A percentile compares a stretch with the other conserved stretches of the same genome.
phyloP scores from a whole-genome alignment of 2,888 invertebrate genomes.

The Drosophila nr. fundita region DNA sequence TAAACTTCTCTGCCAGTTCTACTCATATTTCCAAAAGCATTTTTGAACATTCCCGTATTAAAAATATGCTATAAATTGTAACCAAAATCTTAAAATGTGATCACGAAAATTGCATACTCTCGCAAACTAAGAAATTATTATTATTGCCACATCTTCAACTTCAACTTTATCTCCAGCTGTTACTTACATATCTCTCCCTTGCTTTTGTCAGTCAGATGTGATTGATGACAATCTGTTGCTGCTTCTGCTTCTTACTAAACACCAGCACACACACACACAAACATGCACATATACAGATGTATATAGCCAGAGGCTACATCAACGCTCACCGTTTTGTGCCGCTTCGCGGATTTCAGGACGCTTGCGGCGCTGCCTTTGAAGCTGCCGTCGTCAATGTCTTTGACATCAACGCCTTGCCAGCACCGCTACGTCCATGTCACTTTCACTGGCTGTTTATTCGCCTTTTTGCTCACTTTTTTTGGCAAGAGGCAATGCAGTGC shows the following conservation, averaged over 20 bases:
- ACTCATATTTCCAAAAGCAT: neutral
- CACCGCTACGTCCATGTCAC: slow-evolving; percentile 35
- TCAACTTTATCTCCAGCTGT: slow-evolving; percentile 5
- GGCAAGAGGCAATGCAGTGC: slow-evolving; percentile 50
- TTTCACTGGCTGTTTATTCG: slow-evolving; percentile 38
- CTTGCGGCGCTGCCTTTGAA: slow-evolving; percentile 70
- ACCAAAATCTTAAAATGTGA: slow-evolving; percentile 3
- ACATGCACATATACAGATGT: neutral
- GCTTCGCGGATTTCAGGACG: slow-evolving; percentile 42
- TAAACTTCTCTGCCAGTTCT: neutral
- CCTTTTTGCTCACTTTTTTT: slow-evolving; percentile 48
- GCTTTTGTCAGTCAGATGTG: slow-evolving; percentile 33
- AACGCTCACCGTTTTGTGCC: slow-evolving; percentile 33
- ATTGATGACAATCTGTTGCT: slow-evolving; percentile 40
- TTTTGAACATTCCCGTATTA: neutral
- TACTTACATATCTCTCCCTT: slow-evolving; percentile 5
- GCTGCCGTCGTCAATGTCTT: slow-evolving; percentile 43
- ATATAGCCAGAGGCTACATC: slow-evolving; percentile 38
- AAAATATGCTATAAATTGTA: neutral
- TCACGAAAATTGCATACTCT: slow-evolving; percentile 1
- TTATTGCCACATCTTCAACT: neutral
- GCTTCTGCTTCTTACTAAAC: neutral
- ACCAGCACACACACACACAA: neutral
- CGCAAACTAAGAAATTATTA: neutral
- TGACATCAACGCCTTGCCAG: slow-evolving; percentile 68